Conservation (phyloP, 2,113 vertebrate genomes). For the Silurus meridionalis region DNA sequence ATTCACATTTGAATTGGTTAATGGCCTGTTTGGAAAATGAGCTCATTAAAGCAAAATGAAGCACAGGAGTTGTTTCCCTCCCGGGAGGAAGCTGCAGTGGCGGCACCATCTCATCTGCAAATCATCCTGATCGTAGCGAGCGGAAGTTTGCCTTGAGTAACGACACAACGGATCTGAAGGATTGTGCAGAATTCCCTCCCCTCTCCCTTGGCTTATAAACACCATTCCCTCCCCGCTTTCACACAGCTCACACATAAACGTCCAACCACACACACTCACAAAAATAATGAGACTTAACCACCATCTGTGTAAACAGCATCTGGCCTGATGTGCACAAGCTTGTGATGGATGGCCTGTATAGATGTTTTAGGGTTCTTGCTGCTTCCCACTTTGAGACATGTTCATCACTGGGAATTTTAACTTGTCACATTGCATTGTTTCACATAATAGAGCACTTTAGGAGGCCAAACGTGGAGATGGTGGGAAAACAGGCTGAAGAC, state of each 20-base stretch:
- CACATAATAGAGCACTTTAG: conserved; percentile 19
- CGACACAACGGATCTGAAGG: conserved; percentile 30
- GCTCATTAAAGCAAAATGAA: conserved; percentile 52
- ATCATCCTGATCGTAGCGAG: conserved; percentile 52
- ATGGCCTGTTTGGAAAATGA: conserved; percentile 42
- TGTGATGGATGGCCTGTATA: conserved; percentile 37
- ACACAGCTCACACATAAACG: conserved; percentile 52
- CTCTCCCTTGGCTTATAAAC: conserved; percentile 65
- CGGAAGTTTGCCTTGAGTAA: conserved; percentile 49
- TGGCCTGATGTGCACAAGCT: conserved; percentile 55
- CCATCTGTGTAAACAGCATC: conserved; percentile 76
- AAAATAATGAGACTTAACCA: conserved; percentile 71
- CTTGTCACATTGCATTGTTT: conserved; percentile 40
- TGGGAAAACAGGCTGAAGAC: conserved; percentile 31
- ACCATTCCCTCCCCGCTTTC: conserved; percentile 55
- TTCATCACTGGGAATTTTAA: conserved; percentile 41
- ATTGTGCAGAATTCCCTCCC: conserved; percentile 41
- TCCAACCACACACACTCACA: conserved; percentile 66
- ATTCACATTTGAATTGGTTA: conserved; percentile 27
- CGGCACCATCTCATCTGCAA: conserved; percentile 52
- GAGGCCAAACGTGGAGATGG: not conserved
- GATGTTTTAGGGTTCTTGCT: conserved; percentile 38
- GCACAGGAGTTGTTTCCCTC: conserved; percentile 57
- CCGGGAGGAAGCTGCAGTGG: conserved; percentile 36
- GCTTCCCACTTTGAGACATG: conserved; percentile 35